These are phyloP conservation scores for Okamejei kenojei DNA, from an alignment of 2,797 vertebrate species.

Conservation along the genomic window DNA sequence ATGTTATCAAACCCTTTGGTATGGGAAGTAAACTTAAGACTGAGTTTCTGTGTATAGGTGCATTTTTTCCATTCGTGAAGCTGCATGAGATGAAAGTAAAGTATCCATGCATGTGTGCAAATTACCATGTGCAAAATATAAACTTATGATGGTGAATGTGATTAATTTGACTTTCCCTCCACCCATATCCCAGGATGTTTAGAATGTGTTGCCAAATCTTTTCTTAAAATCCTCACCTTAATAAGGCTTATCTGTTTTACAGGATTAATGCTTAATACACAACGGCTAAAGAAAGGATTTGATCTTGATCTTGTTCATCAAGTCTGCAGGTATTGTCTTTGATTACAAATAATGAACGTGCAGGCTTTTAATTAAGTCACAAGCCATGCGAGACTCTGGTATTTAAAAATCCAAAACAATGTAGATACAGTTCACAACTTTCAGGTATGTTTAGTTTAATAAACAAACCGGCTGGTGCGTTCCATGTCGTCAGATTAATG, in stretches of 20 bases:
- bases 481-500: no score
- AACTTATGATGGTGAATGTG: background rate
- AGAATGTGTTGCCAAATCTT: background rate
- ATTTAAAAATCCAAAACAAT: conserved; percentile 1
- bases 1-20: background rate
- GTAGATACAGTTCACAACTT: background rate
- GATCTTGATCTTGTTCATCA: background rate
- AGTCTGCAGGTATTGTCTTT: background rate
- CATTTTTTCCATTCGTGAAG: background rate
- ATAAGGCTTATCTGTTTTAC: background rate
- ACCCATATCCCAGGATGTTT: background rate
- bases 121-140: background rate
- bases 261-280: background rate
- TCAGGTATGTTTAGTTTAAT: no score
- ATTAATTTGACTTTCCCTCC: conserved; percentile 6
- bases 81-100: background rate
- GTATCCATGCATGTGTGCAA: background rate
- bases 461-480: no score
- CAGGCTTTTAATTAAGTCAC: background rate
- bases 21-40: background rate
- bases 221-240: conserved; percentile 6
- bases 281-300: background rate
- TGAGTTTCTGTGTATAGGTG: background rate
- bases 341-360: background rate
- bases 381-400: background rate